These are phyloP conservation scores for Craseonycteris thonglongyai DNA, from an alignment of 2,113 vertebrate species.

Conservation along the genomic window DNA sequence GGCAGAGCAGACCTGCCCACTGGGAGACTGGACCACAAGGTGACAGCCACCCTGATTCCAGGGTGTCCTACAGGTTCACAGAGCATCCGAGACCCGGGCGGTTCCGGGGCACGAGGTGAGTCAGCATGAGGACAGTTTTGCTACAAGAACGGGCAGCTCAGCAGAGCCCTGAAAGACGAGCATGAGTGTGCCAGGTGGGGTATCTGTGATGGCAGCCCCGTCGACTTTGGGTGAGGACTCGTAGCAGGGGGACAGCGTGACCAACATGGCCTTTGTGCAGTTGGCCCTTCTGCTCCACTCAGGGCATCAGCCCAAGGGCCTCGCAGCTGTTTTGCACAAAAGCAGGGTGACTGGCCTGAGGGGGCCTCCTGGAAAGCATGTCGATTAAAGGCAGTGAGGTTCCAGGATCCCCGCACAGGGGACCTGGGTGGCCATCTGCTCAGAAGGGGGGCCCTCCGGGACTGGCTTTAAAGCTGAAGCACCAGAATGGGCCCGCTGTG, in stretches of 20 bases:
- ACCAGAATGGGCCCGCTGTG: rapidly evolving
- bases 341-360: neutral
- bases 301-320: neutral
- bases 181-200: neutral
- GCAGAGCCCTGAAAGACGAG: neutral
- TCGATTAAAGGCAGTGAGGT: neutral
- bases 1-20: rapidly evolving
- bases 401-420: rapidly evolving
- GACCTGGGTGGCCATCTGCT: too few species aligned
- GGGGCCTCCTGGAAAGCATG: neutral
- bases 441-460: rapidly evolving
- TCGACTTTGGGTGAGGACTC: neutral
- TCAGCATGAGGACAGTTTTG: neutral
- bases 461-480: too few species aligned
- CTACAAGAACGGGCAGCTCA: neutral
- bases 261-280: rapidly evolving
- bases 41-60: neutral
- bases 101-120: rapidly evolving
- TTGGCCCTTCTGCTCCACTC: rapidly evolving
- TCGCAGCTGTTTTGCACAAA: neutral
- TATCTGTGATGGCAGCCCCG: rapidly evolving
- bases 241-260: rapidly evolving
- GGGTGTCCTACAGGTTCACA: neutral
- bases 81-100: neutral
- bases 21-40: rapidly evolving